Evolutionary conservation across 2,113 vertebrate genomes (phyloP), one percentile per base, ranked within the genome.

Genomic region (Protobothrops mucrosquamatus): DNA sequence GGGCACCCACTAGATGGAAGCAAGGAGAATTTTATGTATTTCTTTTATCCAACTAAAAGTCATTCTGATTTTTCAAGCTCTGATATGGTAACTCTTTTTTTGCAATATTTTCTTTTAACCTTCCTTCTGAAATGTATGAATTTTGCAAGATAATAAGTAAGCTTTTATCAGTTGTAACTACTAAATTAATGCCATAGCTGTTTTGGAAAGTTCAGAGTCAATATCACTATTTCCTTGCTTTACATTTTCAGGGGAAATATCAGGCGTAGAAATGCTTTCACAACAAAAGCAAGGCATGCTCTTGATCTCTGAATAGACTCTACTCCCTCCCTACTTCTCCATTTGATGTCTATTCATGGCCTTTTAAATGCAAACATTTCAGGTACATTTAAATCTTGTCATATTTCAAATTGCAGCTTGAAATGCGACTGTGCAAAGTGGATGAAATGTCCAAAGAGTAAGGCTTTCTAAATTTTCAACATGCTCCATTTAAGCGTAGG

Each of bases 331-430:
- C 29, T 57, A 6, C 39, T 48, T 92, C 24, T 81, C 46, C 88
- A 64, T 29, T 64, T 55, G 29, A 59, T 92, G 92, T 29, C 88
- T 92, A 29, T 48, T 39, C 1, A 93, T 88, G 54, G 3, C 9
- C 22, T 69, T 93, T 92, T 54, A 92, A 92, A 88, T 86, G 10
- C 87, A 94, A 92, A 85, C 23, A n/a, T 54, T 46, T 59, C 51
- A 92, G 90, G 86, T 90, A 91, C 61, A 88, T 90, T 54, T 61
- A 87, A 90, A 93, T 93, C 92, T 87, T 93, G 89, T 93, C 89
- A 93, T 86, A 43, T 93, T 90, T 29, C 92, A 93, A 93, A 93
- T 69, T 89, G 56, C 34, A 87, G 55, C 81, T 64, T 87, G 74
- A 87, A 93, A 93, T 90, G 92, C 22, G 54, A 87, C 61, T 46